phyloP scores from a whole-genome alignment of 2,113 vertebrate genomes.

The Odobenus rosmarus region DNA sequence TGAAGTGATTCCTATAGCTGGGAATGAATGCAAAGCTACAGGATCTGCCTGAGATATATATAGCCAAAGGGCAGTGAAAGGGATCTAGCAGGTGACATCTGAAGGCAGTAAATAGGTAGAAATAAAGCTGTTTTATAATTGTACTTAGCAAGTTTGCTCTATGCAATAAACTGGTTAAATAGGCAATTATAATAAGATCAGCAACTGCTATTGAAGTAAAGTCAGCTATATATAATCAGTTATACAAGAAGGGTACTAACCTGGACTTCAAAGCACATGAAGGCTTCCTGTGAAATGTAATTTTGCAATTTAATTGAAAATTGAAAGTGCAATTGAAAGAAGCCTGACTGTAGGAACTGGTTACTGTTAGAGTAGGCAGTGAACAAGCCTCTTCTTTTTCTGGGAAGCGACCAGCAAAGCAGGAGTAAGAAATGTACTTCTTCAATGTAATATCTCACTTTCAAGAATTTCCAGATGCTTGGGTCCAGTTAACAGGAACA shows the following conservation, averaged over 20 bases:
- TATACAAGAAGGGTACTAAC: background rate
- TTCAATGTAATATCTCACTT: background rate
- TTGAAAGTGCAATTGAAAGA: background rate
- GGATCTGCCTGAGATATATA: background rate
- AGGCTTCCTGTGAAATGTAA: background rate
- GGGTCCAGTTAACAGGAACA: background rate
- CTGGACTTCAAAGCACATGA: background rate
- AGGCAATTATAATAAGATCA: background rate
- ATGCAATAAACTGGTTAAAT: background rate
- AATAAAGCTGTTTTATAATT: background rate
- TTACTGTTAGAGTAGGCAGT: background rate
- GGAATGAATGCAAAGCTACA: background rate
- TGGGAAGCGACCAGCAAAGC: background rate
- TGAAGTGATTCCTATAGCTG: background rate
- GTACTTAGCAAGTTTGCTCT: background rate
- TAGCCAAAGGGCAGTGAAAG: background rate
- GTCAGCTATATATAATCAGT: background rate
- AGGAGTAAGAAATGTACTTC: background rate
- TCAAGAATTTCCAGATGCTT: background rate
- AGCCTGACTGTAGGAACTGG: background rate
- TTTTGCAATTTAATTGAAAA: slow-evolving; percentile 20
- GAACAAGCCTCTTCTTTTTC: background rate
- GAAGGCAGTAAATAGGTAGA: background rate
- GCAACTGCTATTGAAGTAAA: background rate
- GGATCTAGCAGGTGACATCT: background rate